A percentile compares a stretch with the other conserved stretches of the same genome.
phyloP scores from a whole-genome alignment of 2,113 vertebrate genomes.

The Nestor notabilis region DNA sequence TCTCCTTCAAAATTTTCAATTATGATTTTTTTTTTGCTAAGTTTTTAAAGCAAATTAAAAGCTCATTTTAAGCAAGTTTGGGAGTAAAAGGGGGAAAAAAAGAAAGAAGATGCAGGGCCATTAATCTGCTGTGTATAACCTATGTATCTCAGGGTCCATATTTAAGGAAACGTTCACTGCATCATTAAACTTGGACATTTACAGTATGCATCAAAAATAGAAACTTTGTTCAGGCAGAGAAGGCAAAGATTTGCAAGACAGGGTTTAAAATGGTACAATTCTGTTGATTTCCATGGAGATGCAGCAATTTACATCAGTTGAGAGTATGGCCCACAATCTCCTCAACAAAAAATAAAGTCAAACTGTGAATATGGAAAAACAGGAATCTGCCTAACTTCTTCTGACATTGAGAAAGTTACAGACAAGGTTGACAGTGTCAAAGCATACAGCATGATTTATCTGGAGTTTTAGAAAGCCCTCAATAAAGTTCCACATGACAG shows the following conservation, averaged over 20 bases:
- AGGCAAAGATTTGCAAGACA: constrained; percentile 26
- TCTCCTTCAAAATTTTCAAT: constrained; percentile 24
- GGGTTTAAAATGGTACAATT: neutral
- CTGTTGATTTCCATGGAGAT: neutral
- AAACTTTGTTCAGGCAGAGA: constrained; percentile 56
- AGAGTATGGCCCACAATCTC: neutral
- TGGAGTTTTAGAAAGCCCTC: constrained; percentile 76
- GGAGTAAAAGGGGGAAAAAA: constrained; percentile 11
- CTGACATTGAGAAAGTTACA: constrained; percentile 79
- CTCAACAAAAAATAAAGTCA: constrained; percentile 19
- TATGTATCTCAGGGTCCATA: constrained; percentile 66
- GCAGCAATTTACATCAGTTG: neutral
- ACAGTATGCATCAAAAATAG: constrained; percentile 71
- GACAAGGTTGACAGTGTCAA: constrained; percentile 74
- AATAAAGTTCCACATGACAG: constrained; percentile 81
- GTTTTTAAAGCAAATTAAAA: constrained; percentile 25
- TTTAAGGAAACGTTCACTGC: constrained; percentile 74
- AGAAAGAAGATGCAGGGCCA: neutral
- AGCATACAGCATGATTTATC: constrained; percentile 75
- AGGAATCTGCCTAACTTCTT: constrained; percentile 63
- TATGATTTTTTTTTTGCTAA: neutral
- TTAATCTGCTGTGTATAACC: constrained; percentile 68
- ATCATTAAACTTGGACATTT: constrained; percentile 75
- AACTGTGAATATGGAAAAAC: constrained; percentile 2
- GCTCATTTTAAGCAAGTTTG: constrained; percentile 28